Base-by-base conservation (phyloP, 2,888 invertebrate genomes). In the Aphelenchoides bicaudatus region DNA sequence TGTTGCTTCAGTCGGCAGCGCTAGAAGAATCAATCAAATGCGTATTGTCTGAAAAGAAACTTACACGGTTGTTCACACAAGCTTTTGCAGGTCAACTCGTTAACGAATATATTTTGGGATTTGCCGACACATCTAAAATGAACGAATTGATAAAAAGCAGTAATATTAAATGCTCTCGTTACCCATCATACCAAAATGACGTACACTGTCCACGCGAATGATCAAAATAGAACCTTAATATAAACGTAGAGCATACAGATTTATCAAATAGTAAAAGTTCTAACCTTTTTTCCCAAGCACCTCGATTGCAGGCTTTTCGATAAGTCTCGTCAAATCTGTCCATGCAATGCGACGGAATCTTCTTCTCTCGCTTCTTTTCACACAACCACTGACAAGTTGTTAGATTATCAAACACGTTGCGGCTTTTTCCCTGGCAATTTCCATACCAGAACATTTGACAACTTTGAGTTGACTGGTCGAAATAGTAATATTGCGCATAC, bases 401-500 rank as follows among this genome's bases (percentile, higher is more conserved):
- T 1, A 74, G 51, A 3, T 70, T 66, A 3, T 68, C 61, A 61
- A 71, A 77, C 49, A 77, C 71, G 60, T 77, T 77, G 56, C 70
- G 59, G 51, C 64, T 69, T 19, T 58, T 64, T 19, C 74, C 68
- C 55, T 67, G 67, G 21, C 56, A 29, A 49, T 73, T 70, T 10
- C 73, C 75, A 50, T 69, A 75, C 76, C 77, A 77, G 59, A 77
- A 77, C 70, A 70, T 71, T 46, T 65, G 65, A 49, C 77, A 77
- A 10, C 62, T 56, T 25, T 64, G 63, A 5, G 68, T 61, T 0
- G 56, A 47, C 4, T 53, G 52, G 48, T 77, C 76, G 59, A 66
- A 77, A 51, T 65, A 77, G 59, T 74, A 77, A 28, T 74, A 72
- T 57, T 71, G 72, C 38, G 66, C 59, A 21, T 46, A 69, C 3